Percentiles rank a stretch among this genome's conserved stretches.
phyloP scores from a whole-genome alignment of 53 echinoderm and acorn worm species.

The Crossaster papposus region DNA sequence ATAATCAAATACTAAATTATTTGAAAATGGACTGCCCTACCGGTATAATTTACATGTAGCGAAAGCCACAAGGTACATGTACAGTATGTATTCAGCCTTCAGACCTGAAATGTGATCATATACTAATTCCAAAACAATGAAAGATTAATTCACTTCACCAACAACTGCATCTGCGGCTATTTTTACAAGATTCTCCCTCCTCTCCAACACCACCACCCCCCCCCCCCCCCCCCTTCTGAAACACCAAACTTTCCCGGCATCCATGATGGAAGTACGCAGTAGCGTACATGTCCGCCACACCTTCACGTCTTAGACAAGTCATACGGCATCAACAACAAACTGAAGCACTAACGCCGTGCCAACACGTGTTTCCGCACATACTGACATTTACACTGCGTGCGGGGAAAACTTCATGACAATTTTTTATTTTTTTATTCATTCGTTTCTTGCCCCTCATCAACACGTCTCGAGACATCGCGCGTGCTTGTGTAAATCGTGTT shows the following conservation, averaged over 20 bases:
- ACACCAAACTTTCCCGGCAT: not conserved
- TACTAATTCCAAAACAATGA: conserved; percentile 11
- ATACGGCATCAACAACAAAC: conserved; percentile 27
- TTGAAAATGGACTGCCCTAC: too few relatives aligned
- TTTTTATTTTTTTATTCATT: conserved; percentile 17
- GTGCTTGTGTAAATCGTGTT: not conserved
- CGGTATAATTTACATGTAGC: too few relatives aligned
- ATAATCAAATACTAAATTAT: too few relatives aligned
- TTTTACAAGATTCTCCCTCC: not conserved
- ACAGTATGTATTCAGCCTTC: not conserved
- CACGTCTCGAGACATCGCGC: not conserved
- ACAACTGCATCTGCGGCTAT: conserved; percentile 41
- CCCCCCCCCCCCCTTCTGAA: not conserved
- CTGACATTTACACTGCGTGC: conserved; percentile 41
- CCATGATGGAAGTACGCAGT: conserved; percentile 13
- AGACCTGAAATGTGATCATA: not conserved
- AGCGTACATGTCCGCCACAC: conserved; percentile 41
- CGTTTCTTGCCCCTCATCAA: not conserved
- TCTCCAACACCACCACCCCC: not conserved
- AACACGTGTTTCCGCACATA: conserved; percentile 60
- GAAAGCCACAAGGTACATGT: too few relatives aligned
- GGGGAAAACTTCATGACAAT: not conserved
- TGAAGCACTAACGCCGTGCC: not conserved
- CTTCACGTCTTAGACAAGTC: not conserved
- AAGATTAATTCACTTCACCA: conserved; percentile 10